Conservation (phyloP, 1,140 invertebrate genomes). For the Trichonephila inaurata region DNA sequence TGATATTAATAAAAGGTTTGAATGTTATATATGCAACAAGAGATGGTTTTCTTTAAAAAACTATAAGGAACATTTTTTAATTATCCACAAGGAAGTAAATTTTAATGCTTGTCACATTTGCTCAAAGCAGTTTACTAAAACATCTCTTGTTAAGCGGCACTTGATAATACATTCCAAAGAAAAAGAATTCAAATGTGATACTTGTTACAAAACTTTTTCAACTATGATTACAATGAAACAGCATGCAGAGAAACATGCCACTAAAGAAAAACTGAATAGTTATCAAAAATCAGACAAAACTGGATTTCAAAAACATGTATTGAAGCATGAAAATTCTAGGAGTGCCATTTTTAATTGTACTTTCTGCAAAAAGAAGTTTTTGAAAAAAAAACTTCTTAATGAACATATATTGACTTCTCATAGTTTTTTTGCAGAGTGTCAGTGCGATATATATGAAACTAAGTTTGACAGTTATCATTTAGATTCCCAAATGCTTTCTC, state of each 20-base stretch:
- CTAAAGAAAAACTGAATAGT: background rate
- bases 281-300: background rate
- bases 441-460: slow-evolving; percentile 15
- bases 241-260: background rate
- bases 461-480: background rate
- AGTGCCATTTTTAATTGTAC: background rate
- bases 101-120: slow-evolving; percentile 38
- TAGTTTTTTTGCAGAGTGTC: background rate
- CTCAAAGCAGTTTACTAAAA: slow-evolving; percentile 29
- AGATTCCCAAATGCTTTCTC: background rate
- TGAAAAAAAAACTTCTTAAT: background rate
- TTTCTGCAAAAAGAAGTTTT: background rate
- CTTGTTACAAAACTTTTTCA: slow-evolving; percentile 5
- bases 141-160: background rate
- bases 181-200: background rate
- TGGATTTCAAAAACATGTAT: background rate
- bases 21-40: slow-evolving; percentile 29
- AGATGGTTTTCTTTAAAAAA: background rate
- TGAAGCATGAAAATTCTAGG: background rate
- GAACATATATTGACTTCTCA: slow-evolving; percentile 39
- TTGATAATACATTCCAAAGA: background rate
- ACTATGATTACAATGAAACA: background rate
- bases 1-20: background rate
- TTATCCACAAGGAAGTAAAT: background rate
- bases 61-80: slow-evolving; percentile 13